Conservation (phyloP, 2,888 invertebrate genomes). For the Hofmannophila pseudospretella region DNA sequence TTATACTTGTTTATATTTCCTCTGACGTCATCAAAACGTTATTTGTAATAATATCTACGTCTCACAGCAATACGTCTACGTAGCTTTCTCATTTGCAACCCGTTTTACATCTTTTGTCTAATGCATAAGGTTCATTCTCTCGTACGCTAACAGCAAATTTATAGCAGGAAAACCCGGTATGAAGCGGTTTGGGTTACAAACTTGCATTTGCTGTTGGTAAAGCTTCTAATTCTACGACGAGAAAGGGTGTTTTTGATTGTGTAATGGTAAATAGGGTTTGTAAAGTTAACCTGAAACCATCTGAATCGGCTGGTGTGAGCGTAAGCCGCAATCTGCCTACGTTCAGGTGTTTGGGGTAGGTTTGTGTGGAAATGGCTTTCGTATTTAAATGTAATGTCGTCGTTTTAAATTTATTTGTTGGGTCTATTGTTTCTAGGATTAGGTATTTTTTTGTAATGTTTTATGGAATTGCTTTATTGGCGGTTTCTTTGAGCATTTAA, state of each 20-base stretch:
- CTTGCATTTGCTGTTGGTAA: constrained; percentile 9
- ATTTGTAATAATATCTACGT: constrained; percentile 47
- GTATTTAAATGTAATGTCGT: no score
- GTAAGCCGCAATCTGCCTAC: constrained; percentile 68
- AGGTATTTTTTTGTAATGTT: no score
- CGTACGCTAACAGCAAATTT: constrained; percentile 16
- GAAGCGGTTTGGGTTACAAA: constrained; percentile 17
- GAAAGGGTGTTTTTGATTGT: constrained; percentile 24
- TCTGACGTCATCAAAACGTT: constrained; percentile 18
- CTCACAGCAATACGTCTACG: constrained; percentile 27
- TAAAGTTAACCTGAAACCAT: constrained; percentile 42
- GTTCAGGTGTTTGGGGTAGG: constrained; percentile 54
- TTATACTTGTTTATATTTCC: constrained; percentile 1
- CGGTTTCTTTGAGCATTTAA: no score
- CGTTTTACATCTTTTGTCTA: constrained; percentile 5
- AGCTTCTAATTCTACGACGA: constrained; percentile 13
- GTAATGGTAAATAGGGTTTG: constrained; percentile 14
- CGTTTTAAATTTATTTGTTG: no score
- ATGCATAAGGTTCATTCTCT: constrained; percentile 22
- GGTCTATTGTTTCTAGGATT: no score
- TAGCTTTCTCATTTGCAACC: constrained; percentile 12
- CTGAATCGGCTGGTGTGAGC: constrained; percentile 51
- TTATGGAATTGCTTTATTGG: no score
- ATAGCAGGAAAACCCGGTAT: constrained; percentile 22
- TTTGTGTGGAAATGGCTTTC: constrained; percentile 40